Percentiles rank a stretch among this genome's conserved stretches.
These are phyloP conservation scores for Dufourea novaeangliae DNA, from an alignment of 1,140 invertebrate species.

Conservation along the genomic window DNA sequence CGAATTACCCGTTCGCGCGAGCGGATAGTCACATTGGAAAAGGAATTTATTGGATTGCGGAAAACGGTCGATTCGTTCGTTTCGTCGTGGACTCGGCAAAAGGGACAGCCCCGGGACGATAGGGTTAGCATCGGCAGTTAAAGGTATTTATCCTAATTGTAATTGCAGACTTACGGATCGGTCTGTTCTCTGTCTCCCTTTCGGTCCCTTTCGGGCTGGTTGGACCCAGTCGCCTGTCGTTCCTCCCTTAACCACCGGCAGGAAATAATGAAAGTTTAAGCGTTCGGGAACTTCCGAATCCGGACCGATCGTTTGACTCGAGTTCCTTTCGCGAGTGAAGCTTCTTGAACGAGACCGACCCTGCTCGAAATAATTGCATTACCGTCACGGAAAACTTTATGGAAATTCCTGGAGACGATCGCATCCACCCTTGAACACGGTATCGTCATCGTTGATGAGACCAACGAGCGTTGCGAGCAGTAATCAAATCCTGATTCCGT, in stretches of 20 bases:
- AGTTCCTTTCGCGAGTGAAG: background rate
- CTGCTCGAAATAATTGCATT: slow-evolving; percentile 69
- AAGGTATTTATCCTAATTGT: slow-evolving; percentile 67
- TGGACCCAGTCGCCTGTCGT: slow-evolving; percentile 1
- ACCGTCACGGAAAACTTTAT: slow-evolving; percentile 67
- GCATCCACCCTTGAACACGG: slow-evolving; percentile 7
- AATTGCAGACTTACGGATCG: slow-evolving; percentile 46
- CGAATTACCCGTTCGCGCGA: slow-evolving; percentile 47
- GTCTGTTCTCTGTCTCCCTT: background rate
- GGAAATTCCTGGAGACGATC: slow-evolving; percentile 55
- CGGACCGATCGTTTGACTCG: background rate
- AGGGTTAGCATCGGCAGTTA: slow-evolving; percentile 48
- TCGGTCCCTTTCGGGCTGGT: background rate
- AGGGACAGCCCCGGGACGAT: slow-evolving; percentile 21
- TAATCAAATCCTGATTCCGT: too few relatives aligned
- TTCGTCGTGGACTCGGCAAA: slow-evolving; percentile 24
- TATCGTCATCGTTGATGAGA: too few relatives aligned
- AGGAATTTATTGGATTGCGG: slow-evolving; percentile 55
- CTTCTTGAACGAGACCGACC: slow-evolving; percentile 11
- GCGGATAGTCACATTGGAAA: slow-evolving; percentile 33
- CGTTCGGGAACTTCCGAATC: slow-evolving; percentile 5
- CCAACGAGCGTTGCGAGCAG: too few relatives aligned
- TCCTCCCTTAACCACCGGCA: background rate
- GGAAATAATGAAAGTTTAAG: slow-evolving; percentile 29
- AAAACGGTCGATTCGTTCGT: slow-evolving; percentile 49